A percentile compares a stretch with the other conserved stretches of the same genome.
phyloP scores from a whole-genome alignment of 2,888 invertebrate species.

The Brachynemurus nebulosus region DNA sequence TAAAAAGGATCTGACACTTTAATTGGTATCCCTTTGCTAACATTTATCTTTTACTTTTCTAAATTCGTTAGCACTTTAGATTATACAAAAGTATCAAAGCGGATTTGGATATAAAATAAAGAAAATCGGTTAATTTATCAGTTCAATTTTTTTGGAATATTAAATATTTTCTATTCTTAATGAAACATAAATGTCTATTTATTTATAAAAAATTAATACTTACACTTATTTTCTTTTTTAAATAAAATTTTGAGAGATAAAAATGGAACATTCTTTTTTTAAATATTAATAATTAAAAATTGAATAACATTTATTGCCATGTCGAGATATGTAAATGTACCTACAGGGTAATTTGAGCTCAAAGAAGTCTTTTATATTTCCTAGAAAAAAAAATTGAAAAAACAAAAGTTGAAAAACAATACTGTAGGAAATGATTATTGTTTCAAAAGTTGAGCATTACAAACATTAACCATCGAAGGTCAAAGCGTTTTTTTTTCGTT shows the following conservation, averaged over 20 bases:
- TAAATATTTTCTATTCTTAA: too few species aligned
- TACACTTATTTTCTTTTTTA: not conserved
- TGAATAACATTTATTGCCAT: slow-evolving; percentile 2
- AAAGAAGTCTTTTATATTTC: not conserved
- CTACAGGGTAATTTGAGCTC: not conserved
- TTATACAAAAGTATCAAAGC: too few species aligned
- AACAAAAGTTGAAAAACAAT: not conserved
- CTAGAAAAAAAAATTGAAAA: not conserved
- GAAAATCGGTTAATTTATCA: too few species aligned
- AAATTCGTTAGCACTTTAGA: too few species aligned
- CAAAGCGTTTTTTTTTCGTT: not conserved
- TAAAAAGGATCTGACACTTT: too few species aligned
- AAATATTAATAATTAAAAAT: not conserved
- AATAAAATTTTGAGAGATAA: not conserved
- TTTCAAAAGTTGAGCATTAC: slow-evolving; percentile 1
- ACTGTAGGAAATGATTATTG: not conserved
- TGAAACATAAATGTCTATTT: not conserved
- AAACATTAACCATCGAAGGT: not conserved
- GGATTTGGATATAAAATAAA: too few species aligned
- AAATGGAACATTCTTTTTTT: not conserved
- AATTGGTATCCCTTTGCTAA: too few species aligned
- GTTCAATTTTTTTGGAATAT: too few species aligned
- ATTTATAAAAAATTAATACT: not conserved
- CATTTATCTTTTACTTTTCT: too few species aligned
- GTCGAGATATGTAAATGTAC: slow-evolving; percentile 2